phyloP scores from a whole-genome alignment of 64 coral and sea anemone species.

The Exaiptasia diaphana region DNA sequence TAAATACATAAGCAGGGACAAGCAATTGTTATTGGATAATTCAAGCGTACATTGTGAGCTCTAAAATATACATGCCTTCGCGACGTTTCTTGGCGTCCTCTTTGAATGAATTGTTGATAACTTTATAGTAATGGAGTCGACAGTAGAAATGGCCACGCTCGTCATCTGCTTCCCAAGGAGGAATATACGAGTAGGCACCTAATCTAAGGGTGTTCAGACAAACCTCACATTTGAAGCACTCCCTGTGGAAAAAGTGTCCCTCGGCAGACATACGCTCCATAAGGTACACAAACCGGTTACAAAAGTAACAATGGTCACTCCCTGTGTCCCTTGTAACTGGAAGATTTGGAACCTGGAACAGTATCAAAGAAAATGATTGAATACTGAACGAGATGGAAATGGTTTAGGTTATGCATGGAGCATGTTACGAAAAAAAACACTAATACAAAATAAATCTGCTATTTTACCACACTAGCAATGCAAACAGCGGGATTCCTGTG shows the following conservation, averaged over 20 bases:
- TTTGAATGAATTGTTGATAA: slow-evolving; percentile 30
- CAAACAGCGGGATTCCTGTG: too few relatives aligned
- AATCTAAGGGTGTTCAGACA: slow-evolving; percentile 83
- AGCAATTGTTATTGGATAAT: too few relatives aligned
- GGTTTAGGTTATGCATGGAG: too few relatives aligned
- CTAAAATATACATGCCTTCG: neutral
- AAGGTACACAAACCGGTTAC: slow-evolving; percentile 72
- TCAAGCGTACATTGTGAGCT: too few relatives aligned
- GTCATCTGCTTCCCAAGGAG: slow-evolving; percentile 30
- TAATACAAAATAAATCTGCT: neutral
- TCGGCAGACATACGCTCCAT: slow-evolving; percentile 92
- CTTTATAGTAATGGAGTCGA: slow-evolving; percentile 56
- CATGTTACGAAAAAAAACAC: slow-evolving; percentile 18
- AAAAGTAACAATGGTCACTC: slow-evolving; percentile 95
- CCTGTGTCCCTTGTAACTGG: slow-evolving; percentile 40
- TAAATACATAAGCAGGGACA: too few relatives aligned
- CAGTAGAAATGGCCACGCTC: slow-evolving; percentile 55
- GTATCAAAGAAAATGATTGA: too few relatives aligned
- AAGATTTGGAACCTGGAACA: slow-evolving; percentile 20
- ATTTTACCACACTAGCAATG: too few relatives aligned
- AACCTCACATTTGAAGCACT: slow-evolving; percentile 86
- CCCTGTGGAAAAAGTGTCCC: slow-evolving; percentile 95
- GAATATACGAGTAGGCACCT: slow-evolving; percentile 79
- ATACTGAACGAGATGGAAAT: too few relatives aligned
- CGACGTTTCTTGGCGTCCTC: neutral